These are phyloP conservation scores for Chamaetylas fuelleborni DNA, from an alignment of 2,113 vertebrate species.

Conservation along the genomic window DNA sequence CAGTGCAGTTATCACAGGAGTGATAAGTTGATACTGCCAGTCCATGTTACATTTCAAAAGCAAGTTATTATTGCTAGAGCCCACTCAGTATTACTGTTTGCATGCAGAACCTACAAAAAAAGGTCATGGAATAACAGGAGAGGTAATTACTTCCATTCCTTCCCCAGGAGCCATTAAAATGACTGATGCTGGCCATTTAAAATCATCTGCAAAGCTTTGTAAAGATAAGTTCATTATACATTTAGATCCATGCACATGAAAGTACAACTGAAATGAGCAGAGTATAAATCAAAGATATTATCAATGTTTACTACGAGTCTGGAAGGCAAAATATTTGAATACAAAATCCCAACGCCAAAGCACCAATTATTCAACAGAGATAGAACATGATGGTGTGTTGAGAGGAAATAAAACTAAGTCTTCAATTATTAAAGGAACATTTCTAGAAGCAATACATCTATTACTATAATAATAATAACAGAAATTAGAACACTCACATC, in stretches of 20 bases:
- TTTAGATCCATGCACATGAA: slow-evolving; percentile 14
- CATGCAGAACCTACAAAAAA: not conserved
- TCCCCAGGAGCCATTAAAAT: slow-evolving; percentile 14
- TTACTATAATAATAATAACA: not conserved
- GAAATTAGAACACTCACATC: not conserved
- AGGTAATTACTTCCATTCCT: not conserved
- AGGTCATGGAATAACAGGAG: slow-evolving; percentile 9
- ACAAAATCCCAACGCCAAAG: not conserved
- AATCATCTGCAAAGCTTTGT: slow-evolving; percentile 11
- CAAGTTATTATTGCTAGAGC: not conserved
- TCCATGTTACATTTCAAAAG: not conserved
- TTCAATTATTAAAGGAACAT: not conserved
- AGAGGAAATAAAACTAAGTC: slow-evolving; percentile 2
- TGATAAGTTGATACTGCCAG: not conserved
- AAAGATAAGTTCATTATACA: slow-evolving; percentile 28
- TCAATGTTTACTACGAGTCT: not conserved
- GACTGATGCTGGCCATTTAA: slow-evolving; percentile 26
- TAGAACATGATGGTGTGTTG: not conserved
- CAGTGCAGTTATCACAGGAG: not conserved
- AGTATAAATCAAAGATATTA: slow-evolving; percentile 35
- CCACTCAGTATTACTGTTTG: not conserved
- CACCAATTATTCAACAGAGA: not conserved
- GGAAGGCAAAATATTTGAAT: slow-evolving; percentile 14
- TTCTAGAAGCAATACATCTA: not conserved
- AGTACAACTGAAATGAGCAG: slow-evolving; percentile 6